Evolutionary conservation across 2,797 vertebrate species (phyloP).

Genomic region (Hirundo rustica): DNA sequence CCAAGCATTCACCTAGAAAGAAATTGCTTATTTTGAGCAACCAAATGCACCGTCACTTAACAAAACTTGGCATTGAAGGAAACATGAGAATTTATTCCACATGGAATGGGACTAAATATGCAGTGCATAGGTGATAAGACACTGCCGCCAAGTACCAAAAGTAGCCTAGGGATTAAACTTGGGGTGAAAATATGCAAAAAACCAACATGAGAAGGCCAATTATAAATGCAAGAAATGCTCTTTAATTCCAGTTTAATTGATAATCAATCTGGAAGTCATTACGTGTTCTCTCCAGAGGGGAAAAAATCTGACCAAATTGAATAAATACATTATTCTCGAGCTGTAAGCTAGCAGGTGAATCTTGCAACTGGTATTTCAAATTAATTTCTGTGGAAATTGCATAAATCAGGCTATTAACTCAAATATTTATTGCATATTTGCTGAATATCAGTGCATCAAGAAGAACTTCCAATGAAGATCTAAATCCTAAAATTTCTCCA

Average conservation of each 20-base stretch:
- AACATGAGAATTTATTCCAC: background rate
- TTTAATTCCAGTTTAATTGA: background rate
- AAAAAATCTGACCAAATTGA: background rate
- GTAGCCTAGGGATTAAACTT: background rate
- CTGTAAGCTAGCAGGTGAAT: background rate
- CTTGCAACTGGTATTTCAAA: background rate
- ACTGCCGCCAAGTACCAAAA: background rate
- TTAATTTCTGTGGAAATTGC: background rate
- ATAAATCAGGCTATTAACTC: background rate
- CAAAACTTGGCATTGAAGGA: background rate
- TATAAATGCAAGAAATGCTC: background rate
- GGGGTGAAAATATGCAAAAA: background rate
- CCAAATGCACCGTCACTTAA: background rate
- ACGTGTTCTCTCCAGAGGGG: background rate
- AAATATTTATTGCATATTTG: background rate
- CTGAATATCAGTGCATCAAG: background rate
- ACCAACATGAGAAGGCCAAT: background rate
- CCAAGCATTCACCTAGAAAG: background rate
- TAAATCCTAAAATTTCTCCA: background rate
- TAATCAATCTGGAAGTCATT: background rate
- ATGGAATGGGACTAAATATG: background rate
- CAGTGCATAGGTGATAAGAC: background rate
- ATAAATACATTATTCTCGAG: background rate
- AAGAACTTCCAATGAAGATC: background rate
- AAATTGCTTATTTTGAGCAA: background rate